Conservation (phyloP, 2,797 vertebrate species). For the Macrochelys suwanniensis region DNA sequence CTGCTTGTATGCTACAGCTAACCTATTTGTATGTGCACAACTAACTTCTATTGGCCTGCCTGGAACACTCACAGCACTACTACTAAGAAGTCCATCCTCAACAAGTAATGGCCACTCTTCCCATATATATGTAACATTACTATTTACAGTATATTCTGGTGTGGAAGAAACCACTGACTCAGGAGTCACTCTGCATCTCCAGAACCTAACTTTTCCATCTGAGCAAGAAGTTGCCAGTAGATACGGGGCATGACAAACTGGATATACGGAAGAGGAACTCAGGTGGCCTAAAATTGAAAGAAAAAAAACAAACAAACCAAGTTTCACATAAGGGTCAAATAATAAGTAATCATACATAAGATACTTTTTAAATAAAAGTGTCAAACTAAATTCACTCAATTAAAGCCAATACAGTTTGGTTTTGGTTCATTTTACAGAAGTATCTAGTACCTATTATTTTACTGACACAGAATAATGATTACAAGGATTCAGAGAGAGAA, state of each 20-base stretch:
- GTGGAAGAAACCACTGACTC: constrained; percentile 67
- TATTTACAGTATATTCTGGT: constrained; percentile 39
- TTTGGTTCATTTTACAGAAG: neutral
- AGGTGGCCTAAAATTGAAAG: constrained; percentile 88
- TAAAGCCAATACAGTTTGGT: neutral
- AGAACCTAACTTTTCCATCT: constrained; percentile 95
- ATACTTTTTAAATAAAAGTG: neutral
- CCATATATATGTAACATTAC: constrained; percentile 86
- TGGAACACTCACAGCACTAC: constrained; percentile 88
- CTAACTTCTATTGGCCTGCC: constrained; percentile 91
- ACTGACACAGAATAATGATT: neutral
- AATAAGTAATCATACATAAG: neutral
- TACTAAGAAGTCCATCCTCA: constrained; percentile 88
- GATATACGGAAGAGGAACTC: constrained; percentile 95
- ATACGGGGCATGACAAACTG: constrained; percentile 92
- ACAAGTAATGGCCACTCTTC: constrained; percentile 96
- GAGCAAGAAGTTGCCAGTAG: constrained; percentile 96
- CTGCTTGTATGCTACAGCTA: constrained; percentile 93
- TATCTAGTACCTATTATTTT: neutral
- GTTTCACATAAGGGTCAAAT: neutral
- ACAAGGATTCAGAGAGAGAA: neutral
- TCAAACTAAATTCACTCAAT: neutral
- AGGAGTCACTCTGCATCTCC: constrained; percentile 86
- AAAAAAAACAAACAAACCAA: neutral
- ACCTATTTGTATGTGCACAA: constrained; percentile 94